Evolutionary conservation across 2,888 invertebrate genomes (phyloP), one percentile per base, ranked within the genome.

Genomic region (Agonopterix alstromeriana): DNA sequence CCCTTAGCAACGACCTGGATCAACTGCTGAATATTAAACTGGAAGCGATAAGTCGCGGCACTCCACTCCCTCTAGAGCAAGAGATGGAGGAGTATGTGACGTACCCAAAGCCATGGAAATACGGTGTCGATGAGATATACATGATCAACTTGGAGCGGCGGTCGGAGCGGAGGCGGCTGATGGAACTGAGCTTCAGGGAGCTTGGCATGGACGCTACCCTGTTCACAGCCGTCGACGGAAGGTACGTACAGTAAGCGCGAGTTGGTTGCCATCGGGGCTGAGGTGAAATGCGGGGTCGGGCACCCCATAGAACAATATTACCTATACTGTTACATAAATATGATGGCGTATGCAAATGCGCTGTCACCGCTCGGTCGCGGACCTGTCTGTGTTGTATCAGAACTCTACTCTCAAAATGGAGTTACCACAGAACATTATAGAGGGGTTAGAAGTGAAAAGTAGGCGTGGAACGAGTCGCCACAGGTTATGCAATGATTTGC

Each of bases 91-190:
- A 68, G 1, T 79, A 71, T 45, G 67, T 89, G 0, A 49, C 48
- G 0, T 74, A 79, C 55, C 90, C 89, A 0, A 55, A 73, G 10
- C 90, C 90, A 47, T 92, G 93, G 60, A 94, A 91, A 49, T 82
- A 95, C 42, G 93, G 92, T 0, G 92, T 96, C 56, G 93, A 95
- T 72, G 90, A 94, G 69, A 93, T 98, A 46, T 99, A 93, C 70
- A 93, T 99, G 93, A 98, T 99, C 10, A 99, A 99, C 82, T 85
- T 99, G 53, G 87, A 92, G 55, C 87, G 99, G 49, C 89, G 99
- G 48, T 91, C 92, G 0, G 96, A 98, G 65, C 89, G 98, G 51
- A 85, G 94, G 42, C 65, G 75, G 5, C 90, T 96, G 60, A 99
- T 99, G 98, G 77, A 92, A 48, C 70, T 87, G 38, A 93, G 94